phyloP scores from a whole-genome alignment of 2,797 vertebrate species.

The Scyliorhinus canicula region DNA sequence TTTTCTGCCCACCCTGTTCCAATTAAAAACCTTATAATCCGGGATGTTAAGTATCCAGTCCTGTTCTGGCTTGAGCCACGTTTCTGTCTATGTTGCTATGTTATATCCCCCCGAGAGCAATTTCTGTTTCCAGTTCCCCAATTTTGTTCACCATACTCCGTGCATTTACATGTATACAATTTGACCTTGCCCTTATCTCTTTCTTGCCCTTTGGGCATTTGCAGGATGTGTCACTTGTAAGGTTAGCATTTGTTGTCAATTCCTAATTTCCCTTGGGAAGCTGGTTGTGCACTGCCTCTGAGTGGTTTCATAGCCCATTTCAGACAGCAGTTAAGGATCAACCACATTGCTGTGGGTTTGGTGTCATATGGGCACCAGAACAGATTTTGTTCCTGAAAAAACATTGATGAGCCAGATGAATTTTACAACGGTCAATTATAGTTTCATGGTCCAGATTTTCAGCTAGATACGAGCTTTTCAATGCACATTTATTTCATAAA shows the following conservation, averaged over 20 bases:
- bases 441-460: neutral
- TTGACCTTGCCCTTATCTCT: too few species aligned
- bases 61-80: too few species aligned
- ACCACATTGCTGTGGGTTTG: neutral
- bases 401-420: neutral
- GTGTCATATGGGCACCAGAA: neutral
- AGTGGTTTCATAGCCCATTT: neutral
- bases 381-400: neutral
- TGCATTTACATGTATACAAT: too few species aligned
- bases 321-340: neutral
- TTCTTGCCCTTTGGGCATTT: neutral
- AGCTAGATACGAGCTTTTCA: neutral
- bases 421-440: neutral
- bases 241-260: neutral
- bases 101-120: too few species aligned
- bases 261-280: neutral
- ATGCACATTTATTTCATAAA: neutral
- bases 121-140: too few species aligned
- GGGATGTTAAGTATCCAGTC: too few species aligned
- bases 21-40: too few species aligned
- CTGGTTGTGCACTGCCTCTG: neutral
- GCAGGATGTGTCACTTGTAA: neutral
- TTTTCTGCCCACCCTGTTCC: too few species aligned
- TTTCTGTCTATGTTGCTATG: too few species aligned
- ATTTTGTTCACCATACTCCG: too few species aligned